Conservation (phyloP, 2,113 vertebrate genomes). For the Hucho hucho region DNA sequence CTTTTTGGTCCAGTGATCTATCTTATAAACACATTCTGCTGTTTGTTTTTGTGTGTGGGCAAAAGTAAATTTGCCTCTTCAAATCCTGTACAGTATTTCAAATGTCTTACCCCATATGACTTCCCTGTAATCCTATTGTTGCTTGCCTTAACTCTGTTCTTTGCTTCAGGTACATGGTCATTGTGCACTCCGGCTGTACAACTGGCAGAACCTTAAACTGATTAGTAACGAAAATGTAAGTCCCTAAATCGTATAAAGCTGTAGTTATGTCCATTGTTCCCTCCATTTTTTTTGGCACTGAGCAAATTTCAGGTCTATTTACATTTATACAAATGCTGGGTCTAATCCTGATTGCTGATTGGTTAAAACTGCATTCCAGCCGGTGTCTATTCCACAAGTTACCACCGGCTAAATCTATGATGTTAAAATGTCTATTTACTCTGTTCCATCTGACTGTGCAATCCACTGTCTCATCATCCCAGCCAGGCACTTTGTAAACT, state of each 20-base stretch:
- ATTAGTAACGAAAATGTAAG: background rate
- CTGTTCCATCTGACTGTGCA: too few species aligned
- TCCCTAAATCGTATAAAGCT: background rate
- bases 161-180: background rate
- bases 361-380: too few species aligned
- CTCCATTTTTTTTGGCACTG: background rate
- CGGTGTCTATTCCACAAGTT: too few species aligned
- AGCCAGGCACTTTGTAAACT: too few species aligned
- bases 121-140: background rate
- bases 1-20: background rate
- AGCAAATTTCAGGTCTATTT: too few species aligned
- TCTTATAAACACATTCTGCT: background rate
- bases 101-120: background rate
- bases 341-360: too few species aligned
- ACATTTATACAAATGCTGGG: too few species aligned
- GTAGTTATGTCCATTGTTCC: background rate
- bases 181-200: background rate
- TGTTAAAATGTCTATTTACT: too few species aligned
- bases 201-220: background rate
- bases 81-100: background rate
- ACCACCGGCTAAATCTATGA: too few species aligned
- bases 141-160: constrained; percentile 21
- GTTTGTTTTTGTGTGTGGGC: background rate
- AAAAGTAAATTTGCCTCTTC: too few species aligned
- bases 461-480: too few species aligned